Evolutionary conservation across 2,888 invertebrate species (phyloP).

Genomic region (Ellobium chinense): DNA sequence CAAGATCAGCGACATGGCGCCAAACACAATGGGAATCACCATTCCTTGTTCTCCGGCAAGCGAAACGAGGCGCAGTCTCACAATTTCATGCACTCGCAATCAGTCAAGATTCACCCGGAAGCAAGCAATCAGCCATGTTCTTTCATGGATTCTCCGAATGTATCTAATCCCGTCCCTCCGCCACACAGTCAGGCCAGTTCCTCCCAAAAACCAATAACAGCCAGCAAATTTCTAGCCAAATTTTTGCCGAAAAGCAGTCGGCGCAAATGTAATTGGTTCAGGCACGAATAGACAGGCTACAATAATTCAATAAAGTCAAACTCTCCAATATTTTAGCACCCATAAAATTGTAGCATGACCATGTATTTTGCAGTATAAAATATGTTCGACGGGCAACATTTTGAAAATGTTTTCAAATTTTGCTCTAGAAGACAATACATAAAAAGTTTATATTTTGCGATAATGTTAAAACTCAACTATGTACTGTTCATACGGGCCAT

Average conservation of each 20-base stretch:
- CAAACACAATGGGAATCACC: not conserved
- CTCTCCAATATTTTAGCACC: too few relatives aligned
- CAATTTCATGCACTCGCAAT: constrained; percentile 12
- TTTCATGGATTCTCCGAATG: constrained; percentile 22
- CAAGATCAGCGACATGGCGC: not conserved
- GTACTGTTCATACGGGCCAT: too few relatives aligned
- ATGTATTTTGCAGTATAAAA: too few relatives aligned
- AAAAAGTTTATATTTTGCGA: too few relatives aligned
- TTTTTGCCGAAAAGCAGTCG: constrained; percentile 25
- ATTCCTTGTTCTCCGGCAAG: not conserved
- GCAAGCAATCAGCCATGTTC: not conserved
- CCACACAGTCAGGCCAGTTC: not conserved
- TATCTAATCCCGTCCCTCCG: not conserved
- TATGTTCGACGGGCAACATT: too few relatives aligned
- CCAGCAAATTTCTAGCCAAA: constrained; percentile 27
- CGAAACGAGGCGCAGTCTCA: not conserved
- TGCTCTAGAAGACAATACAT: too few relatives aligned
- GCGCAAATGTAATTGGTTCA: constrained; percentile 21
- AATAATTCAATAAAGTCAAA: too few relatives aligned
- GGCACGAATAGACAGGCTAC: constrained; percentile 7
- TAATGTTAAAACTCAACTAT: too few relatives aligned
- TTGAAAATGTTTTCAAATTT: too few relatives aligned
- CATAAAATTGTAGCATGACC: too few relatives aligned
- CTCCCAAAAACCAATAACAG: not conserved
- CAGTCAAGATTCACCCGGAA: constrained; percentile 26